Base-by-base conservation (phyloP, 2,888 invertebrate genomes). In the Endotricha flammealis region DNA sequence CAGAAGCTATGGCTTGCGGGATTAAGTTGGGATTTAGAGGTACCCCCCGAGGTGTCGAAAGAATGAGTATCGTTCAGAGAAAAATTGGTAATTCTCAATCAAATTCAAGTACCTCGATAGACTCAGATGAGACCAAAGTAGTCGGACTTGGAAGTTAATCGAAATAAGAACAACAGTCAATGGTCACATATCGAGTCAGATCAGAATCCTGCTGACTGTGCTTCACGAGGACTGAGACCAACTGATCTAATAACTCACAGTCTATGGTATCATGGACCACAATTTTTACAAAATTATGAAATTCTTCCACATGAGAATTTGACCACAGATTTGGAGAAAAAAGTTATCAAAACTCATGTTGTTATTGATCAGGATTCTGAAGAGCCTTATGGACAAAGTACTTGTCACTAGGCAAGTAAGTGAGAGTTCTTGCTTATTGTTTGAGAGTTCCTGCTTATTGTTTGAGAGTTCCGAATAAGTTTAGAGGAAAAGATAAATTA, bases 201-300 rank as follows among this genome's bases (percentile, higher is more conserved):
- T 0, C 29, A 47, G 3, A 61, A 61, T 32, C 55, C 58, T 2
- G 57, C 57, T 0, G 60, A 64, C 37, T 44, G 38, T 20, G 56
- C 57, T 1, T 57, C 61, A n/a, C 38, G 59, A 10, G 55, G 58
- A 6, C 5, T 57, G 9, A 4, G 7, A 7, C 34, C 47, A 1
- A 16, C 9, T 38, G 42, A 41, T 10, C 29, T 57, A 39, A 39
- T 32, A 44, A 42, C 50, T 42, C 8, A 27, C 8, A 17, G 37
- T 4, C 13, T 48, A 12, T 50, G 53, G 53, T 12, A 11, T 2
- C 6, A 29, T 9, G 53, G 48, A 8, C 53, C 50, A 2, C n/a
- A 6, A 1, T 48, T 36, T 36, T 24, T 50, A 23, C 11, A 12
- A 11, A 5, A 29, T 27, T 27, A 27, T 5, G 7, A 27, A 27